These are phyloP conservation scores for Tribolium castaneum DNA, from an alignment of 1,140 invertebrate genomes.

Conservation along the genomic window DNA sequence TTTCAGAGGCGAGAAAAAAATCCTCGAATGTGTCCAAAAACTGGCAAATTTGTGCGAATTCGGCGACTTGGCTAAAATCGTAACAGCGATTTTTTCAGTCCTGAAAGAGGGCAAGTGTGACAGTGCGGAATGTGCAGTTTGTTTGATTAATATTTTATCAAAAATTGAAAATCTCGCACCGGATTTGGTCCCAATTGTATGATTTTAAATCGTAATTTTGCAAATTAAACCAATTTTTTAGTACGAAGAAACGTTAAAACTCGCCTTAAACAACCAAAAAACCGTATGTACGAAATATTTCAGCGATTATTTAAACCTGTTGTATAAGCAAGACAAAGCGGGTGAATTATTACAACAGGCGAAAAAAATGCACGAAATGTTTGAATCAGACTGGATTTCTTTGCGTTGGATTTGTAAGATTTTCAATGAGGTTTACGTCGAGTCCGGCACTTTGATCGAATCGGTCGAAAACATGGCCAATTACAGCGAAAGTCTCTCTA, in stretches of 20 bases:
- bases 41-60: conserved; percentile 38
- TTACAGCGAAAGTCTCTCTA: conserved; percentile 65
- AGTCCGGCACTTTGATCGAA: conserved; percentile 61
- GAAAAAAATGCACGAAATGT: conserved; percentile 66
- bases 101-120: not conserved
- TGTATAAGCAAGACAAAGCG: conserved; percentile 67
- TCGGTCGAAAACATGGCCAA: conserved; percentile 64
- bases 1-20: conserved; percentile 53
- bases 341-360: conserved; percentile 65
- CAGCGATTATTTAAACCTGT: conserved; percentile 68
- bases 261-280: conserved; percentile 41
- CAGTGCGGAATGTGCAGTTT: not conserved
- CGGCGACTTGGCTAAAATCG: conserved; percentile 39
- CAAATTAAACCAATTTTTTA: conserved; percentile 37
- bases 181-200: not conserved
- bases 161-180: not conserved
- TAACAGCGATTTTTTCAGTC: not conserved
- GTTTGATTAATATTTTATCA: not conserved
- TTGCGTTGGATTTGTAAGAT: conserved; percentile 73
- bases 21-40: conserved; percentile 55
- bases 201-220: too few species aligned
- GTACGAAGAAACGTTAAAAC: conserved; percentile 48
- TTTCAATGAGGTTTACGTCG: conserved; percentile 67
- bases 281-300: conserved; percentile 62
- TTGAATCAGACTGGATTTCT: conserved; percentile 66